Conservation (phyloP, 2,113 vertebrate genomes). For the Callocephalon fimbriatum region DNA sequence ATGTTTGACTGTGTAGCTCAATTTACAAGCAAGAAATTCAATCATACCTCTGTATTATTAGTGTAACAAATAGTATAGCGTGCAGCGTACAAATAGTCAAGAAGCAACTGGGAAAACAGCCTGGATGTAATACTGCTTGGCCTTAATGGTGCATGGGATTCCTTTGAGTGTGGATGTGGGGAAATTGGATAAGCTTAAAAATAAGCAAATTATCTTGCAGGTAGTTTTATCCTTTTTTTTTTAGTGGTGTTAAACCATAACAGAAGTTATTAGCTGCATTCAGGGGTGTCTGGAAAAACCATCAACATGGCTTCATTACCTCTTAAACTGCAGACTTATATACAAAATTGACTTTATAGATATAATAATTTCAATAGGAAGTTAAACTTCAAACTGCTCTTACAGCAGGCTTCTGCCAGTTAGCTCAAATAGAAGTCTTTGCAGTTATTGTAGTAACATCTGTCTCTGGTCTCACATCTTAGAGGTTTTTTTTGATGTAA, state of each 20-base stretch:
- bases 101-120: not conserved
- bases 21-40: not conserved
- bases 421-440: not conserved
- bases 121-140: not conserved
- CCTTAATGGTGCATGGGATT: not conserved
- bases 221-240: not conserved
- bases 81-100: not conserved
- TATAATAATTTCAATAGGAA: not conserved
- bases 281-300: not conserved
- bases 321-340: not conserved
- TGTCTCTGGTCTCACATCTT: not conserved
- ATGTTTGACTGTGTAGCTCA: not conserved
- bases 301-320: not conserved
- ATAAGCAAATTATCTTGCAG: not conserved
- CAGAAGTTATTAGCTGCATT: not conserved
- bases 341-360: slow-evolving; percentile 1
- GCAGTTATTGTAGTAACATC: not conserved
- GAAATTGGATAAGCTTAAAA: not conserved
- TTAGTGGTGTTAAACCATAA: not conserved
- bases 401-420: not conserved
- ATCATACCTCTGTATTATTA: not conserved
- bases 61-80: not conserved
- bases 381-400: not conserved
- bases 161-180: not conserved
- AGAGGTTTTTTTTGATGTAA: not conserved